Evolutionary conservation across 2,888 invertebrate species (phyloP).

Genomic region (Sesia apiformis): DNA sequence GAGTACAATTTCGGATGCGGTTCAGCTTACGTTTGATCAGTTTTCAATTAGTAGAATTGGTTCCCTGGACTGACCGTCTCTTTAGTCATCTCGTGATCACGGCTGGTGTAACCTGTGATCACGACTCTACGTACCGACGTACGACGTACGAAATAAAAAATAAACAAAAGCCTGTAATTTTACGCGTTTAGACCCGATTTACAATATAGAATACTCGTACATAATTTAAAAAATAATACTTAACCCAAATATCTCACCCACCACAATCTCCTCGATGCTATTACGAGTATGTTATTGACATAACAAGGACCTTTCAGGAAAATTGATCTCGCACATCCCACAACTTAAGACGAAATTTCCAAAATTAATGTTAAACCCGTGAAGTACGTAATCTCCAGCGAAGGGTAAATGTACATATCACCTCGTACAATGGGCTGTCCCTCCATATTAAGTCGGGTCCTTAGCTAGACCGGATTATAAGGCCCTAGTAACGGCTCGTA

Average conservation of each 20-base stretch:
- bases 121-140: no score
- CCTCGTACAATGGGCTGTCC: slow-evolving; percentile 55
- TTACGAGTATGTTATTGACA: slow-evolving; percentile 1
- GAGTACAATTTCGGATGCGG: no score
- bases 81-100: no score
- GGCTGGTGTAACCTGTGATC: no score
- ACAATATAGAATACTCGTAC: background rate
- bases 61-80: no score
- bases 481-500: slow-evolving; percentile 26
- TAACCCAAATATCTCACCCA: background rate
- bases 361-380: slow-evolving; percentile 51
- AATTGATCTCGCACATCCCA: slow-evolving; percentile 11
- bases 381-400: slow-evolving; percentile 45
- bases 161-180: no score
- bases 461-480: slow-evolving; percentile 36
- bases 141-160: no score
- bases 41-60: no score
- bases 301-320: slow-evolving; percentile 6
- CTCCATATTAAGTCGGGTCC: slow-evolving; percentile 55
- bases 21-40: no score
- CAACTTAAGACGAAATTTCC: slow-evolving; percentile 37
- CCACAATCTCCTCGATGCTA: background rate
- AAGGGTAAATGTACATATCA: slow-evolving; percentile 52
- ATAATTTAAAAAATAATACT: background rate
- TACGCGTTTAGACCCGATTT: no score